Percentiles rank a stretch among this genome's conserved stretches.
phyloP scores from a whole-genome alignment of 2,797 vertebrate species.

The Rhodeus uyekii region DNA sequence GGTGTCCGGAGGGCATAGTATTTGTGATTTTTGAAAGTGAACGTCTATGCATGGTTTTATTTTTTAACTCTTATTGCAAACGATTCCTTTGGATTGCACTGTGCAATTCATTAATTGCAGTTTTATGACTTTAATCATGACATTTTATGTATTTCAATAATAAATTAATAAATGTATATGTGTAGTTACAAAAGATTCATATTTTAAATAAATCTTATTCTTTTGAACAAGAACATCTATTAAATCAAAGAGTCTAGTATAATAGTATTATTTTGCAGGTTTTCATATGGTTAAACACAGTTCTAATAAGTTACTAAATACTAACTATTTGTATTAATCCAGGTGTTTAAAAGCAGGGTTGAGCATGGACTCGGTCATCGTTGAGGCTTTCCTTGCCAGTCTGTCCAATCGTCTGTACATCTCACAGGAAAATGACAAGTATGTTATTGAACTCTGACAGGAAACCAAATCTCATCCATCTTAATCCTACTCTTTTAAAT shows the following conservation, averaged over 20 bases:
- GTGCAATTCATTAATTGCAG: background rate
- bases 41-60: background rate
- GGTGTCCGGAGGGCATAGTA: background rate
- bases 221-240: background rate
- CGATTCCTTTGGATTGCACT: background rate
- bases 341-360: conserved; percentile 95
- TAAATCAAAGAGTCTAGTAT: background rate
- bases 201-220: background rate
- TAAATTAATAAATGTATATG: too few relatives aligned
- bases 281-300: background rate
- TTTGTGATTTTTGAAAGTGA: background rate
- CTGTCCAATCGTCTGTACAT: conserved; percentile 98
- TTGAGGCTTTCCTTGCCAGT: conserved; percentile 96
- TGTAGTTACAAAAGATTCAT: background rate
- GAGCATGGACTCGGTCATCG: conserved; percentile 91
- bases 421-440: conserved; percentile 98
- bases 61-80: background rate
- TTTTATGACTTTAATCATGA: background rate
- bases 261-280: background rate
- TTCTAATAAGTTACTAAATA: background rate
- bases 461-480: background rate
- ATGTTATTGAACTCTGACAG: conserved; percentile 52
- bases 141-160: background rate
- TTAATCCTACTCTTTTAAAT: background rate
- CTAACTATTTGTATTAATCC: background rate